phyloP scores from a whole-genome alignment of 1,140 invertebrate genomes.

The Leptopilina boulardi region DNA sequence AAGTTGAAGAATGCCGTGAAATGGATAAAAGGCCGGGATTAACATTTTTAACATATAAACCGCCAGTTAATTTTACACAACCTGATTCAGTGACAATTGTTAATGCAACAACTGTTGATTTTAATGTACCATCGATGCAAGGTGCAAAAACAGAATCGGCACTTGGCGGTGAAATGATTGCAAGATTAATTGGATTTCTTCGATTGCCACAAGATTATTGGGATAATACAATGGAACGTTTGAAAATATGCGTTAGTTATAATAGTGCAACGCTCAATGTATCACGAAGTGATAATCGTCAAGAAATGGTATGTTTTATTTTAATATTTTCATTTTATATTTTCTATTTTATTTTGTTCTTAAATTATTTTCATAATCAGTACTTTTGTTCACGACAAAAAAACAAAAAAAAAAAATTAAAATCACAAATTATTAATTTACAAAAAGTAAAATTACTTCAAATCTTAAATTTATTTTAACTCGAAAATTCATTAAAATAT shows the following conservation, averaged over 20 bases:
- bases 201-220: slow-evolving; percentile 83
- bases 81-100: slow-evolving; percentile 91
- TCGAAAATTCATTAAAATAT: neutral
- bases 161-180: slow-evolving; percentile 83
- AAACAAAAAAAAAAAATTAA: no score
- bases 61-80: slow-evolving; percentile 89
- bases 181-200: slow-evolving; percentile 86
- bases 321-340: slow-evolving; percentile 9
- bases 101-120: slow-evolving; percentile 89
- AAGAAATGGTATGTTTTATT: slow-evolving; percentile 58
- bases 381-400: no score
- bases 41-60: slow-evolving; percentile 90
- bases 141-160: slow-evolving; percentile 81
- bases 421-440: no score
- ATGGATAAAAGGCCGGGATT: slow-evolving; percentile 90
- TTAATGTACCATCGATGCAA: slow-evolving; percentile 80
- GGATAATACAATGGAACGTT: slow-evolving; percentile 81
- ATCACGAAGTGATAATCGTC: slow-evolving; percentile 71
- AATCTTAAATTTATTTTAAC: slow-evolving; percentile 4
- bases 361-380: slow-evolving; percentile 38
- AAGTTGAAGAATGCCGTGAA: slow-evolving; percentile 86
- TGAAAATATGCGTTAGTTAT: slow-evolving; percentile 85
- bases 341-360: slow-evolving; percentile 48
- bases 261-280: slow-evolving; percentile 79
- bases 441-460: no score